A percentile compares a stretch with the other conserved stretches of the same genome.
Evolutionary conservation across 2,113 vertebrate species (phyloP).

Genomic region (Plectropomus leopardus): DNA sequence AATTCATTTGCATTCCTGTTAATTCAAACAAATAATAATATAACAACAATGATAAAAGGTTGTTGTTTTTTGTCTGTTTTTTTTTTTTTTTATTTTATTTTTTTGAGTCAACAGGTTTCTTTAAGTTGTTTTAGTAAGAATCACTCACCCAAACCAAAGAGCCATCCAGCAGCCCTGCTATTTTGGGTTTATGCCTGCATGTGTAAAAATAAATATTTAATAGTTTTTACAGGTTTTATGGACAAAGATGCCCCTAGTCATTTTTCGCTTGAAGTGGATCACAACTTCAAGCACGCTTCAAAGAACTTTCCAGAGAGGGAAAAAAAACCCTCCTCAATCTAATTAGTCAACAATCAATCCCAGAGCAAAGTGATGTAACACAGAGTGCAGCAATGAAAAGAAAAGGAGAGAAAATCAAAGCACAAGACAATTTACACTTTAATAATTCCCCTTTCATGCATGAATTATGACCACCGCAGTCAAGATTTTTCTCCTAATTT

Average conservation of each 20-base stretch:
- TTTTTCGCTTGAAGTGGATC: neutral
- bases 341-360: constrained; percentile 48
- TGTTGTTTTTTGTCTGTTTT: neutral
- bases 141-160: neutral
- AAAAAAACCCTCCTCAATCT: neutral
- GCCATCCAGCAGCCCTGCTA: neutral
- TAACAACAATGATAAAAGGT: neutral
- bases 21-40: neutral
- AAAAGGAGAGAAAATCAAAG: constrained; percentile 10
- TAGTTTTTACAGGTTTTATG: neutral
- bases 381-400: neutral
- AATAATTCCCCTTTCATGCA: neutral
- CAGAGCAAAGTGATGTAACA: neutral
- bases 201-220: neutral
- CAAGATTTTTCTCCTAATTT: too few species aligned
- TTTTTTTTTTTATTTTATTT: too few species aligned
- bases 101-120: neutral
- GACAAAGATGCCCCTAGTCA: neutral
- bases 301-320: constrained; percentile 8
- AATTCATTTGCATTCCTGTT: neutral
- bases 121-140: neutral
- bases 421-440: neutral
- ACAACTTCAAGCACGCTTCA: neutral
- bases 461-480: too few species aligned
- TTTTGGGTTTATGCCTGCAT: neutral